These are phyloP conservation scores for Sorex araneus DNA, from an alignment of 2,113 vertebrate genomes.

Conservation along the genomic window DNA sequence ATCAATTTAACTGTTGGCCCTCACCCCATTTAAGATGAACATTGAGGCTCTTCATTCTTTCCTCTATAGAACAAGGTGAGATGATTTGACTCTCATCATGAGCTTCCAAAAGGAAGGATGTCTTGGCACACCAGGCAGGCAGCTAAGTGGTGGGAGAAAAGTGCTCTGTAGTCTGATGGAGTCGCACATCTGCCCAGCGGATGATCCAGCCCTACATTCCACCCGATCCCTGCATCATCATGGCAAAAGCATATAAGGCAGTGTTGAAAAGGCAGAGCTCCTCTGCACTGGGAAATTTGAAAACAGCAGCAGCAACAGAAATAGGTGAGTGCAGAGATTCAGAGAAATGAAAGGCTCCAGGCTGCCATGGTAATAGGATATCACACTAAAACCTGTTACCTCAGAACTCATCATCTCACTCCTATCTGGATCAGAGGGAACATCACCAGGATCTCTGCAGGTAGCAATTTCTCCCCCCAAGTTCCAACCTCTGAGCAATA, in stretches of 20 bases:
- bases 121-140: background rate
- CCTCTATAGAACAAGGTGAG: slow-evolving; percentile 25
- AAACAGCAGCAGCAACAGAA: background rate
- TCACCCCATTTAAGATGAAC: background rate
- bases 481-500: background rate
- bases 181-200: background rate
- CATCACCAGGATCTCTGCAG: background rate
- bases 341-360: background rate
- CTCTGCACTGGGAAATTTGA: background rate
- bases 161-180: rapidly evolving
- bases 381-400: background rate
- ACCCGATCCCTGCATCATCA: background rate
- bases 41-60: background rate
- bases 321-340: background rate
- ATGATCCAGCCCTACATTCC: background rate
- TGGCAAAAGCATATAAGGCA: background rate
- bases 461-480: background rate
- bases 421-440: background rate
- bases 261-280: background rate
- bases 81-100: background rate
- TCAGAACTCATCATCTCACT: background rate
- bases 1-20: background rate
- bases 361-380: background rate
- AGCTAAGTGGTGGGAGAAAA: background rate
- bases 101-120: background rate